Percentiles rank a stretch among this genome's conserved stretches.
Conservation (phyloP, 37 sponge, comb jelly and placozoan species). For the Crambe crambe region DNA sequence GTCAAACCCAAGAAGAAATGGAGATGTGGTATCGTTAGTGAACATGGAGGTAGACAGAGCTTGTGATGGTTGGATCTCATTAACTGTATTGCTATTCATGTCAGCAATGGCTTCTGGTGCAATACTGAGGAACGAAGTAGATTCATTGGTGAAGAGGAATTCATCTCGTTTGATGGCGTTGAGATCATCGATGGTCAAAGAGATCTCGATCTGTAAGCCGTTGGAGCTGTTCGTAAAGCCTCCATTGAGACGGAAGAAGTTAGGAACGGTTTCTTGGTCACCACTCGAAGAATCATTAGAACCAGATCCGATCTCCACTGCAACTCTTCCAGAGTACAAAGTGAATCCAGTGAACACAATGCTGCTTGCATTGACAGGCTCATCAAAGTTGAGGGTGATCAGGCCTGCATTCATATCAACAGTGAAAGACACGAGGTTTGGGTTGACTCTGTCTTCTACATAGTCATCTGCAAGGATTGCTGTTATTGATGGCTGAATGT, state of each 20-base stretch:
- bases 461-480: constrained; percentile 5
- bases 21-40: constrained; percentile 79
- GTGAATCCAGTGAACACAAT: constrained; percentile 62
- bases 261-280: background rate
- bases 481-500: constrained; percentile 3
- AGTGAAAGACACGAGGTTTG: constrained; percentile 56
- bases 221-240: constrained; percentile 83
- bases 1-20: constrained; percentile 71
- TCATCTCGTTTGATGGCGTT: constrained; percentile 76
- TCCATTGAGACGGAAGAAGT: constrained; percentile 60
- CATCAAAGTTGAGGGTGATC: constrained; percentile 78
- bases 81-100: constrained; percentile 72
- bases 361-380: constrained; percentile 73
- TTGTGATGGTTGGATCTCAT: constrained; percentile 13
- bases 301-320: background rate
- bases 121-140: constrained; percentile 71
- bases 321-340: constrained; percentile 42
- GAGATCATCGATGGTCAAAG: constrained; percentile 71
- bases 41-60: constrained; percentile 59
- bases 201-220: constrained; percentile 58
- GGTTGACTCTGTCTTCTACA: constrained; percentile 49
- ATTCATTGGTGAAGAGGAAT: constrained; percentile 34
- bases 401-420: constrained; percentile 80
- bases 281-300: background rate
- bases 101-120: constrained; percentile 55